Conservation (phyloP, 2,113 vertebrate genomes). For the Tapirus terrestris region DNA sequence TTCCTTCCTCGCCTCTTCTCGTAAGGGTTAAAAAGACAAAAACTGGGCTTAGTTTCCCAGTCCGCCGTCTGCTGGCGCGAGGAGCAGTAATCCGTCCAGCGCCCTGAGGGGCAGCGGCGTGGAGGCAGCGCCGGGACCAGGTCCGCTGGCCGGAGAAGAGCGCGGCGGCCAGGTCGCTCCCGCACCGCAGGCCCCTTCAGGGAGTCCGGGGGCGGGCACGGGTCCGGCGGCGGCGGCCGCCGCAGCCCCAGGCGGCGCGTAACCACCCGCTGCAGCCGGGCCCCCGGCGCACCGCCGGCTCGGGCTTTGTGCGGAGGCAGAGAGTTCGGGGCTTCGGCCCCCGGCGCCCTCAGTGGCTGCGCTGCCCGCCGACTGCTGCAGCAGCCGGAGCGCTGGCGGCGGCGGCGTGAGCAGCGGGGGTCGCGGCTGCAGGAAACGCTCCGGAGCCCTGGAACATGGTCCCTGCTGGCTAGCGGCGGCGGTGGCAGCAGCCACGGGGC, state of each 20-base stretch:
- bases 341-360: slow-evolving; percentile 86
- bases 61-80: slow-evolving; percentile 88
- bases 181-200: slow-evolving; percentile 79
- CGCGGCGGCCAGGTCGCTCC: slow-evolving; percentile 70
- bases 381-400: slow-evolving; percentile 82
- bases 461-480: slow-evolving; percentile 71
- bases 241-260: slow-evolving; percentile 52
- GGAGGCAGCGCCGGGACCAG: slow-evolving; percentile 66
- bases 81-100: slow-evolving; percentile 92
- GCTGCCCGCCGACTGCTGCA: slow-evolving; percentile 89
- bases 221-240: slow-evolving; percentile 50
- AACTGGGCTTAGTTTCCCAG: slow-evolving; percentile 86
- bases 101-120: slow-evolving; percentile 82
- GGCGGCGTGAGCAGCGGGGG: slow-evolving; percentile 85
- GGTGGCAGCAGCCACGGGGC: slow-evolving; percentile 73
- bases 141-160: slow-evolving; percentile 63
- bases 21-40: slow-evolving; percentile 77
- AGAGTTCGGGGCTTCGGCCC: slow-evolving; percentile 90
- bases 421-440: slow-evolving; percentile 83
- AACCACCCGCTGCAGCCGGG: slow-evolving; percentile 82
- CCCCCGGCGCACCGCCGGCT: slow-evolving; percentile 79
- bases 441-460: slow-evolving; percentile 87
- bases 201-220: slow-evolving; percentile 85
- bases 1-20: slow-evolving; percentile 56
- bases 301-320: slow-evolving; percentile 87